phyloP scores from a whole-genome alignment of 2,113 vertebrate genomes.

The Chiloscyllium plagiosum region DNA sequence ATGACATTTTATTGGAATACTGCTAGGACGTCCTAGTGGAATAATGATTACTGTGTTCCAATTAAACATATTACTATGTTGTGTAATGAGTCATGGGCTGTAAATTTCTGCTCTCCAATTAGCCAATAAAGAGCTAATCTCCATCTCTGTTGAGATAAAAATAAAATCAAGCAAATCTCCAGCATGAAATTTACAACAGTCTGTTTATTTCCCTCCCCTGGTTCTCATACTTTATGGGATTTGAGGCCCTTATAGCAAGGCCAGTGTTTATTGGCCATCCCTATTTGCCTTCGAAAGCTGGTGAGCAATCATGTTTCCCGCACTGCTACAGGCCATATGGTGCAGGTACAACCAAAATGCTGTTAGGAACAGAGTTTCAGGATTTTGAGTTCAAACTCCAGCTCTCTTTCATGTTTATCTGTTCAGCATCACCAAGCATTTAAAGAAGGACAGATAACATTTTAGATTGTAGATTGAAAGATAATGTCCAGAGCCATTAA shows the following conservation, averaged over 20 bases:
- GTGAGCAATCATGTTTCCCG: background rate
- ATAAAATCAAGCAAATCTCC: background rate
- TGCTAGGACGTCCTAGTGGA: background rate
- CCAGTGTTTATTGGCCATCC: background rate
- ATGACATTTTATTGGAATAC: conserved; percentile 7
- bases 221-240: background rate
- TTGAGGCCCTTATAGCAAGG: background rate
- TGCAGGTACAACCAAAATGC: no score
- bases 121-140: conserved; percentile 1
- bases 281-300: background rate
- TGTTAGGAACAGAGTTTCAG: background rate
- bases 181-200: background rate
- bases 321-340: no score
- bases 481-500: background rate
- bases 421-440: background rate
- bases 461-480: background rate
- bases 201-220: background rate
- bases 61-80: conserved; percentile 9
- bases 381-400: background rate
- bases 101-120: conserved; percentile 16
- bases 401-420: background rate
- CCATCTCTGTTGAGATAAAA: background rate
- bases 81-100: conserved; percentile 1
- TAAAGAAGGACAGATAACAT: background rate
- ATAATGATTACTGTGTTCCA: conserved; percentile 16